Evolutionary conservation across 2,888 invertebrate genomes (phyloP).

Genomic region (Iphiclides podalirius): DNA sequence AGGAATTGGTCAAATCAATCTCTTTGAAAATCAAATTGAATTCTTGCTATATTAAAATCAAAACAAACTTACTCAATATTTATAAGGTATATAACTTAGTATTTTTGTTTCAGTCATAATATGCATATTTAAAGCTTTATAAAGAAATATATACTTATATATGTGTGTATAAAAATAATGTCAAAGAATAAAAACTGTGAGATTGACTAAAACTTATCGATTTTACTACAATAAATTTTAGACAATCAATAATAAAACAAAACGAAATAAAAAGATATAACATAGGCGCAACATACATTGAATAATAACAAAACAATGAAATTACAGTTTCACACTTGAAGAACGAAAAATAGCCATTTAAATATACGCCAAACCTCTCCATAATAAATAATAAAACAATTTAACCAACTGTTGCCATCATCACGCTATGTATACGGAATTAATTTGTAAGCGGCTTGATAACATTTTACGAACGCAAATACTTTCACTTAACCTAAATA

Average conservation of each 20-base stretch:
- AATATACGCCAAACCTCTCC: too few relatives aligned
- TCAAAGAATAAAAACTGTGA: constrained; percentile 58
- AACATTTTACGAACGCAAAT: constrained; percentile 72
- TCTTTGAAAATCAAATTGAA: constrained; percentile 11
- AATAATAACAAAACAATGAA: constrained; percentile 2
- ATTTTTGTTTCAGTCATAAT: constrained; percentile 48
- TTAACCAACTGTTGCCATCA: constrained; percentile 9
- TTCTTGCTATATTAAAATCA: constrained; percentile 20
- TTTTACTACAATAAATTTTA: constrained; percentile 39
- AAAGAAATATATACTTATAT: constrained; percentile 40
- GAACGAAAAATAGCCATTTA: constrained; percentile 3
- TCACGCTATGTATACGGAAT: constrained; percentile 6
- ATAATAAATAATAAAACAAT: constrained; percentile 10
- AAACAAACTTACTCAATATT: constrained; percentile 13
- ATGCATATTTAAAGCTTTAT: constrained; percentile 47
- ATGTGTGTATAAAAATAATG: constrained; percentile 37
- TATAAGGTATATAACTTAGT: constrained; percentile 14
- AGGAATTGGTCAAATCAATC: constrained; percentile 6
- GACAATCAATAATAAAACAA: constrained; percentile 45
- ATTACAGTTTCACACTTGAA: not conserved
- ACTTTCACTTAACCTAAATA: constrained; percentile 64
- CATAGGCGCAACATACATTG: not conserved
- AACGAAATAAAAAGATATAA: constrained; percentile 14
- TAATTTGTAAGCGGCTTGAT: constrained; percentile 38
- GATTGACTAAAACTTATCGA: constrained; percentile 45